Evolutionary conservation across 2,113 vertebrate species (phyloP), one percentile per base, ranked within the genome.

Genomic region (Cebus imitator): DNA sequence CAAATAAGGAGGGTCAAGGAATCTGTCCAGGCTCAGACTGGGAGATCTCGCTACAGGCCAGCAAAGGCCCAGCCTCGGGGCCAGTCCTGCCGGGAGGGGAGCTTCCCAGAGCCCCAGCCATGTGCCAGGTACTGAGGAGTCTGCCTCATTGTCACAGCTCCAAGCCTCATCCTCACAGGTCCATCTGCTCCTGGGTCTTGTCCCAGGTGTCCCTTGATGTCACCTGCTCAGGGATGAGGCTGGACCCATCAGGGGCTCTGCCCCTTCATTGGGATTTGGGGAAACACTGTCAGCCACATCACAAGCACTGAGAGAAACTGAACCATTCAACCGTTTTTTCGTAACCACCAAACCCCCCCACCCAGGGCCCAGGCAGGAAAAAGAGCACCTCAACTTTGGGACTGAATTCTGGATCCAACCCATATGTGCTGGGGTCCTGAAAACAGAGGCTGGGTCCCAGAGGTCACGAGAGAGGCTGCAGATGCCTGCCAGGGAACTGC

Each of bases 121-220:
- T 1, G 0, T 10, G 58, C 79, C 25, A 1, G 27, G 52, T 37
- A 0, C 45, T 4, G 32, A 1, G n/a, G 73, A 0, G 27, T 4
- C 2, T 0, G 20, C 5, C 76, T 20, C 75, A 0, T 45, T 1
- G 4, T 16, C 50, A 0, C 0, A 0, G 25, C 37, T 52, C 57
- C 16, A 11, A 30, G 27, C 61, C 57, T 23, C 21, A 64, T 30
- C 27, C 61, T 64, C 86, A 27, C 8, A 55, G 50, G 35, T 58
- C 52, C 3, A 13, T 40, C 25, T 35, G 35, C 17, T 50, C 23
- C 43, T 43, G 43, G 43, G 43, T 43, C 43, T 43, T 43, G 43
- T 43, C 4, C 43, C 43, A 43, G 43, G 43, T 43, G 43, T 43
- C 43, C 43, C 45, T 76, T 68, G 6, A 3, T 0, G 23, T 10